Conservation (phyloP, 2,113 vertebrate species). For the Bubo blakistoni region DNA sequence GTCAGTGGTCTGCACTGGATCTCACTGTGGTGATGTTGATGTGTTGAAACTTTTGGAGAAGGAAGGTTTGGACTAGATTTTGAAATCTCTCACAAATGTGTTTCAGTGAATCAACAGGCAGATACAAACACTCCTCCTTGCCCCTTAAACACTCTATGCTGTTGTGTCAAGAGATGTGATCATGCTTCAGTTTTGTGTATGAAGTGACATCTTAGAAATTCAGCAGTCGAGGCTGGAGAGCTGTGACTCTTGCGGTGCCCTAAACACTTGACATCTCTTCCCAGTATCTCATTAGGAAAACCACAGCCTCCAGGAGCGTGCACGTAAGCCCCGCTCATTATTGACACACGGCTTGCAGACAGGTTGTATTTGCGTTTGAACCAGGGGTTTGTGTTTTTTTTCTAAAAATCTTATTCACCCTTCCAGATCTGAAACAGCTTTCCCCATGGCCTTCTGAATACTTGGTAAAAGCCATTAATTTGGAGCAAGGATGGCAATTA, state of each 20-base stretch:
- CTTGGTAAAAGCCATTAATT: neutral
- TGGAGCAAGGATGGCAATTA: neutral
- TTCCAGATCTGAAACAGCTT: neutral
- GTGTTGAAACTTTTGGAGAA: neutral
- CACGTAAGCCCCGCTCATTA: fast-evolving
- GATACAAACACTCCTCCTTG: neutral
- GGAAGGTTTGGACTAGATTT: neutral
- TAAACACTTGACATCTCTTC: neutral
- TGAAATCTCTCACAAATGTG: fast-evolving
- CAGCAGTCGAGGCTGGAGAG: fast-evolving
- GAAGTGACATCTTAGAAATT: fast-evolving
- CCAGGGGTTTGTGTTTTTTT: neutral
- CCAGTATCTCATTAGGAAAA: neutral
- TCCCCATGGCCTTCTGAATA: neutral
- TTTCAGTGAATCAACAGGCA: neutral
- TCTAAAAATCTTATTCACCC: neutral
- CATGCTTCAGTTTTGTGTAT: fast-evolving
- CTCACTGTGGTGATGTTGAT: fast-evolving
- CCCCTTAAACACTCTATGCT: neutral
- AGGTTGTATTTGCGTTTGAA: neutral
- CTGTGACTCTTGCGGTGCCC: neutral
- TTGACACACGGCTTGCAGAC: neutral
- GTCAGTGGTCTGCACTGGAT: neutral
- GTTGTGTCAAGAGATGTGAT: neutral
- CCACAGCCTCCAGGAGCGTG: neutral